Evolutionary conservation across 1,140 invertebrate genomes (phyloP).

Genomic region (Mamestra configurata): DNA sequence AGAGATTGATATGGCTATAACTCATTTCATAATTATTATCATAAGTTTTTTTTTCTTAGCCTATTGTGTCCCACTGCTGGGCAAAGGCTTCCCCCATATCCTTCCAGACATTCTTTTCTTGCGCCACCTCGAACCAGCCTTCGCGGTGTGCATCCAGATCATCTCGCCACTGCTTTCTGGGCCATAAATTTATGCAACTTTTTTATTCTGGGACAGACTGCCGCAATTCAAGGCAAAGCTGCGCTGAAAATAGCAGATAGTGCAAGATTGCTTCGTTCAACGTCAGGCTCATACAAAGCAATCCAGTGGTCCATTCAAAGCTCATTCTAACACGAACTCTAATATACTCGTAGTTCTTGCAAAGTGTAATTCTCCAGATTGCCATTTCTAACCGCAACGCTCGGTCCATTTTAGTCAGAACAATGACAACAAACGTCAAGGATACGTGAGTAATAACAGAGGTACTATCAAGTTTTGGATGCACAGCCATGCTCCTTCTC

Average conservation of each 20-base stretch:
- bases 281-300: constrained; percentile 13
- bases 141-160: no score
- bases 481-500: constrained; percentile 48
- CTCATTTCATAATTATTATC: not conserved
- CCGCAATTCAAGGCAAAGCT: not conserved
- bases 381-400: constrained; percentile 40
- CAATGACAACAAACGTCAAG: constrained; percentile 59
- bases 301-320: constrained; percentile 12
- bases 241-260: not conserved
- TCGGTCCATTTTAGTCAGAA: constrained; percentile 52
- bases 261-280: not conserved
- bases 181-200: no score
- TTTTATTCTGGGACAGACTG: not conserved
- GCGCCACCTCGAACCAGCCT: no score
- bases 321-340: constrained; percentile 25
- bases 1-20: constrained; percentile 16
- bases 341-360: constrained; percentile 9
- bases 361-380: constrained; percentile 51
- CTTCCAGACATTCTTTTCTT: no score
- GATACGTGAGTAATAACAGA: constrained; percentile 50
- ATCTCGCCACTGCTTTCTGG: no score
- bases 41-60: no score
- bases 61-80: no score
- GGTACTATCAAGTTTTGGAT: constrained; percentile 48
- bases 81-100: no score